These are phyloP conservation scores for Neolamprologus modestus DNA, from an alignment of 2,113 vertebrate genomes.

Conservation along the genomic window DNA sequence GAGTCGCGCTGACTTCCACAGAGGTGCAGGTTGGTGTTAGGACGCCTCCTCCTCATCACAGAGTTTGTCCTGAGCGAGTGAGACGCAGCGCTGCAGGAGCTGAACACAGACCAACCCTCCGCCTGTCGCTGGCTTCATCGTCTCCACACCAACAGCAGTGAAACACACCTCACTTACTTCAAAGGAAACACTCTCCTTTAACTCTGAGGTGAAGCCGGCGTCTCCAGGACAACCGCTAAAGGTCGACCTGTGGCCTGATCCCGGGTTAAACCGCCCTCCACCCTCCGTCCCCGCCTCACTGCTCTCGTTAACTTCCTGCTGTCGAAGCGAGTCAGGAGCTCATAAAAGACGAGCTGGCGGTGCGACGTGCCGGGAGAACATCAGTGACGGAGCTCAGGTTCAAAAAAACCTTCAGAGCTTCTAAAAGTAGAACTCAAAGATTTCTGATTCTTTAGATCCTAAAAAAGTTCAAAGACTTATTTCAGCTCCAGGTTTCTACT, in stretches of 20 bases:
- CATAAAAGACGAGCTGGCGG: not conserved
- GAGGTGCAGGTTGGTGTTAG: not conserved
- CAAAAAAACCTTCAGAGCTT: not conserved
- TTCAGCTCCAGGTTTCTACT: not conserved
- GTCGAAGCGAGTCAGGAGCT: rapidly evolving
- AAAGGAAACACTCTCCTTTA: not conserved
- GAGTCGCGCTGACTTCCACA: not conserved
- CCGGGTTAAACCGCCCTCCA: not conserved
- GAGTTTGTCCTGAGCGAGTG: not conserved
- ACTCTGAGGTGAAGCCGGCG: not conserved
- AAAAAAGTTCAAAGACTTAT: not conserved
- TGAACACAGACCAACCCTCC: not conserved
- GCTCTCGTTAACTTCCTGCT: rapidly evolving
- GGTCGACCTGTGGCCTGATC: not conserved
- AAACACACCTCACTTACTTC: not conserved
- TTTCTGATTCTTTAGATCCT: not conserved
- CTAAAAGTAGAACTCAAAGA: not conserved
- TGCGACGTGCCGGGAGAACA: not conserved
- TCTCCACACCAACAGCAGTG: not conserved
- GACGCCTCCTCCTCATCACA: not conserved
- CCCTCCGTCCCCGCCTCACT: not conserved
- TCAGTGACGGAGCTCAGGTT: not conserved
- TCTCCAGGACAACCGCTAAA: not conserved
- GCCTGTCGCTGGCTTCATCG: not conserved
- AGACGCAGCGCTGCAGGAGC: not conserved